Evolutionary conservation across 2,797 vertebrate genomes (phyloP).

Genomic region (Menidia menidia): DNA sequence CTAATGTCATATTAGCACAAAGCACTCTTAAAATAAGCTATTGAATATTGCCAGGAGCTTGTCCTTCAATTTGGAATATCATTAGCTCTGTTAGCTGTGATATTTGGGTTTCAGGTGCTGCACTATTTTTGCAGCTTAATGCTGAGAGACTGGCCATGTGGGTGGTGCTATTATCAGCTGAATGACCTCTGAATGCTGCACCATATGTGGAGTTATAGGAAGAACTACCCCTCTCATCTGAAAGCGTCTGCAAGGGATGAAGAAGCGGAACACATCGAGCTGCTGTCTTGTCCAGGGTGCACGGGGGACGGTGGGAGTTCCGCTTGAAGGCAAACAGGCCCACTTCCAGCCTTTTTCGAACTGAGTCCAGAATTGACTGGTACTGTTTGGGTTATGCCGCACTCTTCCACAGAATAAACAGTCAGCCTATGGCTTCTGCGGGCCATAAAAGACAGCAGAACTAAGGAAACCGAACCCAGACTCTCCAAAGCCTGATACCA

Average conservation of each 20-base stretch:
- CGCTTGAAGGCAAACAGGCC: conserved; percentile 45
- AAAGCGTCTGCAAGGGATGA: conserved; percentile 27
- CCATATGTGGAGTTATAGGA: conserved; percentile 10
- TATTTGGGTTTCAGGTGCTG: background rate
- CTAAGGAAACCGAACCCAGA: conserved; percentile 23
- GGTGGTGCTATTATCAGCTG: conserved; percentile 37
- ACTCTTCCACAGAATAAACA: conserved; percentile 24
- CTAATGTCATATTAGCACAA: background rate
- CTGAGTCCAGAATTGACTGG: conserved; percentile 41
- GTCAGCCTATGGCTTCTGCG: conserved; percentile 21
- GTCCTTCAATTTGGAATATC: background rate
- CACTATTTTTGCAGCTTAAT: conserved; percentile 1
- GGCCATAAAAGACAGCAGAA: conserved; percentile 31
- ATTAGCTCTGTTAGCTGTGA: conserved; percentile 1
- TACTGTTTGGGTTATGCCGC: conserved; percentile 31
- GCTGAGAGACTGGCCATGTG: conserved; percentile 29
- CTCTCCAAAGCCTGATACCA: conserved; percentile 22
- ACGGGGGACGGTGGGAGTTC: conserved; percentile 32
- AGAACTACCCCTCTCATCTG: conserved; percentile 12
- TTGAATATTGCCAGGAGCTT: background rate
- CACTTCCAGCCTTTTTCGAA: conserved; percentile 33
- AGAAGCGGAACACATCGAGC: conserved; percentile 32
- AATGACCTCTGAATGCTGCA: conserved; percentile 44
- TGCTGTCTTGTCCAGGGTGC: conserved; percentile 31
- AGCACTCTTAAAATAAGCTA: background rate